These are phyloP conservation scores for Rhinopithecus roxellana DNA, from an alignment of 2,113 vertebrate species.

Conservation along the genomic window DNA sequence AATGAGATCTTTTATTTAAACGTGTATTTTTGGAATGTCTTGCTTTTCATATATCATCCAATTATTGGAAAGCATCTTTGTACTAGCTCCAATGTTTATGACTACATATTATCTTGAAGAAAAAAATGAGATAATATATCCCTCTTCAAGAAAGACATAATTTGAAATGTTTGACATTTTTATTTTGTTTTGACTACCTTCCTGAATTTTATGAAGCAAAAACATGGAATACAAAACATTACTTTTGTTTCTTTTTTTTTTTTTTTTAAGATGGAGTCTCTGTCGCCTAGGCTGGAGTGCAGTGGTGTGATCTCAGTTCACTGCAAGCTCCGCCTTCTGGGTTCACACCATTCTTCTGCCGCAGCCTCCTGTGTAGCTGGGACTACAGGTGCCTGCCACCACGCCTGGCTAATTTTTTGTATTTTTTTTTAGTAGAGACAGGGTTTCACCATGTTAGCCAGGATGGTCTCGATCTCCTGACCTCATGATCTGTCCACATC, in stretches of 20 bases:
- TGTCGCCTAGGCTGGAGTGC: too few species aligned
- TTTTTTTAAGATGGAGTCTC: too few species aligned
- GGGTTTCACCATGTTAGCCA: too few species aligned
- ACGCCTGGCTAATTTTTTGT: too few species aligned
- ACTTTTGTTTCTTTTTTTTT: background rate
- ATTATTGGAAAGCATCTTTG: background rate
- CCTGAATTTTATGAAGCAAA: conserved; percentile 63
- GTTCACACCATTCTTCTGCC: too few species aligned
- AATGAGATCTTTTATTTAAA: conserved; percentile 39
- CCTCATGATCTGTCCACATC: too few species aligned
- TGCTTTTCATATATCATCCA: background rate
- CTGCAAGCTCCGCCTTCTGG: too few species aligned
- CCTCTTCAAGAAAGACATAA: conserved; percentile 42
- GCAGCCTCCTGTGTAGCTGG: too few species aligned
- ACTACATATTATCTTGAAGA: background rate
- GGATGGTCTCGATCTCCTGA: too few species aligned
- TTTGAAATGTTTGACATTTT: conserved; percentile 56
- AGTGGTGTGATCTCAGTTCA: too few species aligned
- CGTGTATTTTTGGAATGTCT: conserved; percentile 19
- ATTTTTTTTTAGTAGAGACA: too few species aligned
- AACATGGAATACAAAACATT: background rate
- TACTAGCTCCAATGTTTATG: background rate
- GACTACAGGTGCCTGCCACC: too few species aligned
- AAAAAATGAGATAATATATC: conserved; percentile 21
- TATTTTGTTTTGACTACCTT: conserved; percentile 52